phyloP scores from a whole-genome alignment of 2,888 invertebrate genomes.

The Maniola hyperantus region DNA sequence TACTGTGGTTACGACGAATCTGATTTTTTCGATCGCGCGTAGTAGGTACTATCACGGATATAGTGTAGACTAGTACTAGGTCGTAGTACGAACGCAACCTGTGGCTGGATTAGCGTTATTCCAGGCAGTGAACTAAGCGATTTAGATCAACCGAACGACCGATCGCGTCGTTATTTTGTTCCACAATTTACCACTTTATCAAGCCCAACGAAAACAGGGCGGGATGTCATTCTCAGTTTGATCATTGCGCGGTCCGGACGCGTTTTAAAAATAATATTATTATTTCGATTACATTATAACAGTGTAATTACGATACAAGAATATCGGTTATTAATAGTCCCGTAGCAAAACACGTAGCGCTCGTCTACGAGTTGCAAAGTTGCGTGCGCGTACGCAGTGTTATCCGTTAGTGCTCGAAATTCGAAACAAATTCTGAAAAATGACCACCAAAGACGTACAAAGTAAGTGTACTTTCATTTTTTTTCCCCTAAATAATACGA shows the following conservation, averaged over 20 bases:
- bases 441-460: constrained; percentile 57
- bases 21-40: neutral
- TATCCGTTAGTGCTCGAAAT: constrained; percentile 36
- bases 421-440: constrained; percentile 43
- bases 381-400: constrained; percentile 46
- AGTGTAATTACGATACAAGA: constrained; percentile 42
- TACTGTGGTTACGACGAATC: neutral
- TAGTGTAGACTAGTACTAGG: neutral
- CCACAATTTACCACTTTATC: constrained; percentile 58
- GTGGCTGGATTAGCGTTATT: constrained; percentile 19
- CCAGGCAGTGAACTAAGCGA: constrained; percentile 43
- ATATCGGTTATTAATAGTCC: constrained; percentile 54
- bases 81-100: neutral
- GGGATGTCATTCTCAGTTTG: constrained; percentile 62
- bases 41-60: neutral
- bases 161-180: constrained; percentile 53
- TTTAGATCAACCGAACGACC: constrained; percentile 43
- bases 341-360: constrained; percentile 65
- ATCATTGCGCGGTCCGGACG: constrained; percentile 62
- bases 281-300: constrained; percentile 48
- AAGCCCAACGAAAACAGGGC: constrained; percentile 55
- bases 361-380: constrained; percentile 54
- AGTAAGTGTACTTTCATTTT: constrained; percentile 52
- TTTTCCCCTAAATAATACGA: constrained; percentile 11
- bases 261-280: constrained; percentile 46